Conservation (phyloP, 2,113 vertebrate genomes). For the Xyliphius kryptos region DNA sequence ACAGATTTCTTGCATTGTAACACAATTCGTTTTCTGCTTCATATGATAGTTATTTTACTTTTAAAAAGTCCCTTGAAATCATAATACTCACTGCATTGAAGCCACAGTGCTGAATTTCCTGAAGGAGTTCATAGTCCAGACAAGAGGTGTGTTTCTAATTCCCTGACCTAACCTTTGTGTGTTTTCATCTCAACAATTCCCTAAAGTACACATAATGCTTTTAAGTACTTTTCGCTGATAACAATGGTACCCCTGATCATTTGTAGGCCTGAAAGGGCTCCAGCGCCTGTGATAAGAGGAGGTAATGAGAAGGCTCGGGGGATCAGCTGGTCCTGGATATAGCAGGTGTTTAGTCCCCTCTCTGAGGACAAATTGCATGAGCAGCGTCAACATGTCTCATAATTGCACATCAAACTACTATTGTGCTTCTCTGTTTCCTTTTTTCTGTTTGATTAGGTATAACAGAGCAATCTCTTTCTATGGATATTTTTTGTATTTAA, state of each 20-base stretch:
- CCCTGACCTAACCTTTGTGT: slow-evolving; percentile 30
- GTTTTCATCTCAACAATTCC: slow-evolving; percentile 21
- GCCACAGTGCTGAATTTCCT: too few relatives aligned
- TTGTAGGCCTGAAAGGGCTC: slow-evolving; percentile 51
- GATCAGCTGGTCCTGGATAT: slow-evolving; percentile 52
- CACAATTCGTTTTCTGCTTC: too few relatives aligned
- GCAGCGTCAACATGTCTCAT: slow-evolving; percentile 48
- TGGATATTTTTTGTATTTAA: slow-evolving; percentile 25
- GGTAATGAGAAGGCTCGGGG: slow-evolving; percentile 54
- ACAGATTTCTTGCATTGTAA: slow-evolving; percentile 17
- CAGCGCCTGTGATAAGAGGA: slow-evolving; percentile 40
- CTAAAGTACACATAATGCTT: slow-evolving; percentile 16
- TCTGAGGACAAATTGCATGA: slow-evolving; percentile 51
- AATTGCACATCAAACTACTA: slow-evolving; percentile 51
- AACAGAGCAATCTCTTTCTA: slow-evolving; percentile 36
- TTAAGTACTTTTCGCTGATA: slow-evolving; percentile 11
- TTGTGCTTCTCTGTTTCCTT: slow-evolving; percentile 47
- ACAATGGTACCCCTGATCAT: slow-evolving; percentile 43
- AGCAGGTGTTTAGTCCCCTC: slow-evolving; percentile 55
- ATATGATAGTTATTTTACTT: too few relatives aligned
- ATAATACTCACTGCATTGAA: too few relatives aligned
- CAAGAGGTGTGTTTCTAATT: too few relatives aligned
- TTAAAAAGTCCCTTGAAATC: too few relatives aligned
- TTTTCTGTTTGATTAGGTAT: slow-evolving; percentile 41
- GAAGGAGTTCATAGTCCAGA: too few relatives aligned